Conservation (phyloP, 1,140 invertebrate species). For the Euschistus heros region DNA sequence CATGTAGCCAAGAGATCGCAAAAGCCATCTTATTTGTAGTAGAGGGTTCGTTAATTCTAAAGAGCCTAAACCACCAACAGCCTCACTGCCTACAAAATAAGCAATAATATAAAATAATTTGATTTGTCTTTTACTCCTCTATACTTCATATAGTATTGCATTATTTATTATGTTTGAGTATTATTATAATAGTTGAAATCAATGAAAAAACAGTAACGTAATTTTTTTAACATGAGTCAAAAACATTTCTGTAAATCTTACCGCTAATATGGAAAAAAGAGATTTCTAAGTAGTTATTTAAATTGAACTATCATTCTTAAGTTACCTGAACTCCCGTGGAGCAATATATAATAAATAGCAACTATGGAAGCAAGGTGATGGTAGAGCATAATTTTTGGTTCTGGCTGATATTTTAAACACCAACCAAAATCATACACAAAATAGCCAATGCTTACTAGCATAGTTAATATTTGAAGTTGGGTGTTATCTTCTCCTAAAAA, state of each 20-base stretch:
- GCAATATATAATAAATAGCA: slow-evolving; percentile 39
- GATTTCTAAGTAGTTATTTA: too few relatives aligned
- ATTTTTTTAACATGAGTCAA: too few relatives aligned
- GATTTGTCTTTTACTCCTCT: too few relatives aligned
- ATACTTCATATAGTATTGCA: too few relatives aligned
- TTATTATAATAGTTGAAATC: too few relatives aligned
- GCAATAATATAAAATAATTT: too few relatives aligned
- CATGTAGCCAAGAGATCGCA: slow-evolving; percentile 34
- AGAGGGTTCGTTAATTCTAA: slow-evolving; percentile 48
- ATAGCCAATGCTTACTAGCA: slow-evolving; percentile 34
- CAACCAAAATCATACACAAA: slow-evolving; percentile 46
- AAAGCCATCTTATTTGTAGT: slow-evolving; percentile 44
- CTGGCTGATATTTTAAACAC: slow-evolving; percentile 41
- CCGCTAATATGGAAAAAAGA: too few relatives aligned
- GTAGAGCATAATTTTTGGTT: slow-evolving; percentile 40
- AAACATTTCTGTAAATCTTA: too few relatives aligned
- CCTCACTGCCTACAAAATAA: slow-evolving; percentile 37
- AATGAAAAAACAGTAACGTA: too few relatives aligned
- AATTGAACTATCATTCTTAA: not conserved
- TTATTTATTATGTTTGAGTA: too few relatives aligned
- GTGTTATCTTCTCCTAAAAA: slow-evolving; percentile 25
- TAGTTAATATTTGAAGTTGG: slow-evolving; percentile 18
- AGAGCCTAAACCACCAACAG: slow-evolving; percentile 37
- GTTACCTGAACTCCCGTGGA: slow-evolving; percentile 35
- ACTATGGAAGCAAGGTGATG: slow-evolving; percentile 42